Percentiles rank a stretch among this genome's conserved stretches.
Conservation (phyloP, 2,888 invertebrate species). For the Ennomos quercinarius region DNA sequence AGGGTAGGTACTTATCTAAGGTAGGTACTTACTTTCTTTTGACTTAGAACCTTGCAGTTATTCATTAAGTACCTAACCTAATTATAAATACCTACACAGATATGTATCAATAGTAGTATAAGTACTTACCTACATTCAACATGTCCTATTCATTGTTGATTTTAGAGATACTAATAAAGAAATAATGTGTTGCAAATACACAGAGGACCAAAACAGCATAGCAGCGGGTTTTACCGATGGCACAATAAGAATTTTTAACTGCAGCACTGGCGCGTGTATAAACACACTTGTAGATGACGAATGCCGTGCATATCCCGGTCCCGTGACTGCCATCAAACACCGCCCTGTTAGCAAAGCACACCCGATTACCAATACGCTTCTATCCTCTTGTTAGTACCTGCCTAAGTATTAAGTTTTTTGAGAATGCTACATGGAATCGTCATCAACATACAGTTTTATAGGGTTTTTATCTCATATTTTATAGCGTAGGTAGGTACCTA, state of each 20-base stretch:
- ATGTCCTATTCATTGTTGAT: conserved; percentile 10
- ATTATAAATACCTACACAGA: no score
- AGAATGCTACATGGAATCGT: no score
- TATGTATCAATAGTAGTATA: no score
- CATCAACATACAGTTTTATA: no score
- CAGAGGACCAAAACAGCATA: conserved; percentile 85
- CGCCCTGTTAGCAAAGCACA: conserved; percentile 85
- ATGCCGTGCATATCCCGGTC: conserved; percentile 80
- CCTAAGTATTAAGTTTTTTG: neutral
- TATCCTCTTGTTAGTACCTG: conserved; percentile 83
- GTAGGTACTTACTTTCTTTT: no score
- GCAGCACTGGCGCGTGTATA: conserved; percentile 73
- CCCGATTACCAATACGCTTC: conserved; percentile 84
- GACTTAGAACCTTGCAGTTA: no score
- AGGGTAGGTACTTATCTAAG: no score
- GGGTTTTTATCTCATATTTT: neutral
- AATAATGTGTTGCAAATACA: conserved; percentile 86
- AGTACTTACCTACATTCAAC: no score
- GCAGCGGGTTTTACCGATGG: conserved; percentile 87
- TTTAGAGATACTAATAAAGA: conserved; percentile 82
- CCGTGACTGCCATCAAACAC: conserved; percentile 87
- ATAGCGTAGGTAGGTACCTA: no score
- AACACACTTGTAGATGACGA: conserved; percentile 84
- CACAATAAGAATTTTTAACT: conserved; percentile 82
- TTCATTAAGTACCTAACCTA: no score